A percentile compares a stretch with the other conserved stretches of the same genome.
Conservation (phyloP, 2,113 vertebrate genomes). For the Sturnus vulgaris region DNA sequence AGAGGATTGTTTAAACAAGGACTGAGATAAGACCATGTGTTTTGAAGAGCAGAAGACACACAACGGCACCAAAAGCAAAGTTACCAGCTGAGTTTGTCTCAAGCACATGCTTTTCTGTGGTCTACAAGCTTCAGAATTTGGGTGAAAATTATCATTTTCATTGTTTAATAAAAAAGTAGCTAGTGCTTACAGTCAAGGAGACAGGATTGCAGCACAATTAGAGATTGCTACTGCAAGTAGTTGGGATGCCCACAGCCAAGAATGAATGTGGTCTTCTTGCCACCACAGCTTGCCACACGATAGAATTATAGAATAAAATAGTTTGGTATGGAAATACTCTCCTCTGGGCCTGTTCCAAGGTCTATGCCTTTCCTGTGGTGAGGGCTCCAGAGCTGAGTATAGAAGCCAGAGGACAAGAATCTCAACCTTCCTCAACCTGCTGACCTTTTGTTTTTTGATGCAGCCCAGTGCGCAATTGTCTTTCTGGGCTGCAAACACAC, state of each 20-base stretch:
- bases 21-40: neutral
- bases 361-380: neutral
- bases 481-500: neutral
- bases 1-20: neutral
- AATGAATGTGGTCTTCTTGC: neutral
- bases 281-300: fast-evolving
- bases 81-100: neutral
- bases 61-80: neutral
- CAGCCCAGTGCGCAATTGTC: neutral
- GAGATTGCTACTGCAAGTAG: neutral
- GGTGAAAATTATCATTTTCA: neutral
- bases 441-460: neutral
- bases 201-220: too few species aligned
- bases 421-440: neutral
- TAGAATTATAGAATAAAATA: neutral
- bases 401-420: neutral
- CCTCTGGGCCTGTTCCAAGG: neutral
- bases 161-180: neutral
- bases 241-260: fast-evolving
- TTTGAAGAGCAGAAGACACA: neutral
- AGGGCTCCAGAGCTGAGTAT: fast-evolving
- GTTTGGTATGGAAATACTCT: neutral
- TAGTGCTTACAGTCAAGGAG: neutral
- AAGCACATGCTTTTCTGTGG: neutral
- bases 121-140: neutral